Percentiles rank a stretch among this genome's conserved stretches.
Conservation (phyloP, 2,113 vertebrate species). For the Phoenicopterus ruber region DNA sequence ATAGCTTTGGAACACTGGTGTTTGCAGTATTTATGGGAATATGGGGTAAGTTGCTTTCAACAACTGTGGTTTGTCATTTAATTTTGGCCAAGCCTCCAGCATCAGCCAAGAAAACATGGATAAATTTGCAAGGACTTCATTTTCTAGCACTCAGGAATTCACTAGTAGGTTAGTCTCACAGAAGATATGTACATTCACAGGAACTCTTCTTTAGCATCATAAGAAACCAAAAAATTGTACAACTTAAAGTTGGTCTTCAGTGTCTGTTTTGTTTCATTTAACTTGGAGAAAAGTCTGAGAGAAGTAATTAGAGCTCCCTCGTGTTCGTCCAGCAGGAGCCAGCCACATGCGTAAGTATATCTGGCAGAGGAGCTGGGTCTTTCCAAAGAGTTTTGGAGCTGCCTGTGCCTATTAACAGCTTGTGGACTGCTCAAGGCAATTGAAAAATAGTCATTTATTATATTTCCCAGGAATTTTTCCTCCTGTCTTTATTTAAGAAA, state of each 20-base stretch:
- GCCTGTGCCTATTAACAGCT: background rate
- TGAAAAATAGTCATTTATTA: background rate
- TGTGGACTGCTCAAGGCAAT: background rate
- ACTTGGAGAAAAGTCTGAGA: background rate
- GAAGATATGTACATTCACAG: background rate
- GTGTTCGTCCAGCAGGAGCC: background rate
- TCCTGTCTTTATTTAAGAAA: background rate
- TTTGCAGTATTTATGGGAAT: constrained; percentile 95
- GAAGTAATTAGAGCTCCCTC: background rate
- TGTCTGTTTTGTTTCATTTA: background rate
- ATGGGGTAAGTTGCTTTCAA: constrained; percentile 84
- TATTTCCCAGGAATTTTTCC: background rate
- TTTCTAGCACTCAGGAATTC: background rate
- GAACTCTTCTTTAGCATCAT: background rate
- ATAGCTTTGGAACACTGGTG: constrained; percentile 90
- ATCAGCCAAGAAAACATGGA: background rate
- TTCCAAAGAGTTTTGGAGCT: background rate
- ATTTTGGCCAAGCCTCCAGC: constrained; percentile 14
- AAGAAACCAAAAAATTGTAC: background rate
- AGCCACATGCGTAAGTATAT: background rate
- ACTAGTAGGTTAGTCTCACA: background rate
- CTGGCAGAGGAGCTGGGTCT: background rate
- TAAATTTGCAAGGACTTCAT: background rate
- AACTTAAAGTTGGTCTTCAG: background rate
- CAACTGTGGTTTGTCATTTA: background rate